phyloP scores from a whole-genome alignment of 2,797 vertebrate species.

The Rhyacichthys aspro region DNA sequence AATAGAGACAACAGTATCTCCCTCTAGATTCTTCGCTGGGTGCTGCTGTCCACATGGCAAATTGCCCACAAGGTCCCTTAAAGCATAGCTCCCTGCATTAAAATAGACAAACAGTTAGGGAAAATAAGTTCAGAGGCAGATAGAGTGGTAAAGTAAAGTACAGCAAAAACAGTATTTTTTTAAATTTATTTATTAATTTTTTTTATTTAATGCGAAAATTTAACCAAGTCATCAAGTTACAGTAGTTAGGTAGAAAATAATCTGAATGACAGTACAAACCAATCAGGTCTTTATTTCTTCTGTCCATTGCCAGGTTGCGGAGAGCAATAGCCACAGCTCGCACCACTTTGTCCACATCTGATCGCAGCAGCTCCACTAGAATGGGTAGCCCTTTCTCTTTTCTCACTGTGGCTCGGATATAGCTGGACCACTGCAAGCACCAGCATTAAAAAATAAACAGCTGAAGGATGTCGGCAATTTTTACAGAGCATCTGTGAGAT shows the following conservation, averaged over 20 bases:
- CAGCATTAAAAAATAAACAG: slow-evolving; percentile 5
- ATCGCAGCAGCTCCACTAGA: slow-evolving; percentile 95
- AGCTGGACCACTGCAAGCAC: slow-evolving; percentile 90
- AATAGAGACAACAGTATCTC: slow-evolving; percentile 94
- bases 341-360: slow-evolving; percentile 95
- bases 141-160: too few species aligned
- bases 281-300: slow-evolving; percentile 96
- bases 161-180: too few species aligned
- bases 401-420: slow-evolving; percentile 93
- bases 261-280: slow-evolving; percentile 70
- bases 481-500: neutral
- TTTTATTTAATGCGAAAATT: too few species aligned
- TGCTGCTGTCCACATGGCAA: slow-evolving; percentile 91
- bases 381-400: slow-evolving; percentile 96
- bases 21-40: slow-evolving; percentile 91
- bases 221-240: too few species aligned
- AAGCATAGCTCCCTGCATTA: slow-evolving; percentile 89
- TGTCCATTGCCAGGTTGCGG: slow-evolving; percentile 95
- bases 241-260: too few species aligned
- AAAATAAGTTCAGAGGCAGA: neutral
- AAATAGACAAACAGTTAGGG: neutral
- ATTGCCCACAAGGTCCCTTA: slow-evolving; percentile 94
- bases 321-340: slow-evolving; percentile 94
- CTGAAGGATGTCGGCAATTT: neutral
- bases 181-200: too few species aligned